Evolutionary conservation across 2,888 invertebrate genomes (phyloP).

Genomic region (Drosophila ustulata): DNA sequence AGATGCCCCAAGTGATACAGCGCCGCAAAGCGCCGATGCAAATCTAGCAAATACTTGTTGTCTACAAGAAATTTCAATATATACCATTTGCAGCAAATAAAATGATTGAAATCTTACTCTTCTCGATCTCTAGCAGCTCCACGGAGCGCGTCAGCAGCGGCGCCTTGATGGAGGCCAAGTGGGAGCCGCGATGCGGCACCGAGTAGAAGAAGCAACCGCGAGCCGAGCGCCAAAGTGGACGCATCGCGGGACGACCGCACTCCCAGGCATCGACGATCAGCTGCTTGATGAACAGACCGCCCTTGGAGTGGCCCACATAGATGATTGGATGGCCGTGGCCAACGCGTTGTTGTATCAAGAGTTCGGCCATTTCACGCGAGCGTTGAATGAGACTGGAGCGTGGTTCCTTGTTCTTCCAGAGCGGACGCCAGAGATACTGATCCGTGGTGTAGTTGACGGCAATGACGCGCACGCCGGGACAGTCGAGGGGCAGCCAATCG

Average conservation of each 20-base stretch:
- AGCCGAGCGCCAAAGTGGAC: slow-evolving; percentile 87
- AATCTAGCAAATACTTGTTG: slow-evolving; percentile 88
- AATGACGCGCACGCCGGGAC: slow-evolving; percentile 91
- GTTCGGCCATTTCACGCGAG: slow-evolving; percentile 90
- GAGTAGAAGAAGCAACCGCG: slow-evolving; percentile 93
- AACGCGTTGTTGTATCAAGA: slow-evolving; percentile 88
- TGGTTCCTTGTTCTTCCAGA: slow-evolving; percentile 89
- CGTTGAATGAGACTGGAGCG: slow-evolving; percentile 89
- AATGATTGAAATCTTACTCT: slow-evolving; percentile 86
- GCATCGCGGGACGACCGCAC: slow-evolving; percentile 84
- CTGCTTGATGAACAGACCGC: slow-evolving; percentile 94
- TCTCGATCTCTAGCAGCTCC: slow-evolving; percentile 91
- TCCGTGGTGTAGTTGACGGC: slow-evolving; percentile 94
- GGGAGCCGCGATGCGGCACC: slow-evolving; percentile 94
- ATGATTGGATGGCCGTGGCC: slow-evolving; percentile 92
- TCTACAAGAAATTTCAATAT: slow-evolving; percentile 85
- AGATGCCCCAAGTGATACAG: slow-evolving; percentile 86
- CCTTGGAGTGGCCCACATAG: slow-evolving; percentile 94
- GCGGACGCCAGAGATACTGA: slow-evolving; percentile 90
- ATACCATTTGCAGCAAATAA: not conserved
- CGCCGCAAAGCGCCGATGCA: slow-evolving; percentile 88
- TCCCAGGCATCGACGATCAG: slow-evolving; percentile 89
- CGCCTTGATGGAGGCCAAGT: slow-evolving; percentile 90
- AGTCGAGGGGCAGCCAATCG: slow-evolving; percentile 93
- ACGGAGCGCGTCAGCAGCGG: slow-evolving; percentile 91